phyloP scores from a whole-genome alignment of 2,797 vertebrate species.

The Bucorvus abyssinicus region DNA sequence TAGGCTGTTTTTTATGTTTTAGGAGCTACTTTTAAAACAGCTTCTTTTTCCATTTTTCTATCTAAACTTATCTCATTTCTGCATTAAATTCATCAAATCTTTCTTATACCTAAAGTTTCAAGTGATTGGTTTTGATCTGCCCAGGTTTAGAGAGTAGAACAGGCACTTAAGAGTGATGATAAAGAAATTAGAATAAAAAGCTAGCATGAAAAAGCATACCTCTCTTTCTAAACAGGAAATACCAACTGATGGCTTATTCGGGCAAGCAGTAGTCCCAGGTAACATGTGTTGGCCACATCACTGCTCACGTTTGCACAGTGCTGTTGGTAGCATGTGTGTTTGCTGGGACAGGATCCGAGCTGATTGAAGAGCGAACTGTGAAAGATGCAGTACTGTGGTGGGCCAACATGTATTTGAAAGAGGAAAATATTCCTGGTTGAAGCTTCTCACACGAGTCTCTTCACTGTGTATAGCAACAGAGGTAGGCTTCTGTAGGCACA shows the following conservation, averaged over 20 bases:
- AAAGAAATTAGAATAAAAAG: not conserved
- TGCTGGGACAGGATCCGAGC: not conserved
- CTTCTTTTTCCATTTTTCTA: fast-evolving
- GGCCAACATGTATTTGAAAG: not conserved
- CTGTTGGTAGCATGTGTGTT: fast-evolving
- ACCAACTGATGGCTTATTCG: not conserved
- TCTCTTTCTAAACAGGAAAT: not conserved
- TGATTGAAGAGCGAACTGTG: not conserved
- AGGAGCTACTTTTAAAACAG: not conserved
- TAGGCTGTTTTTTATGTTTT: not conserved
- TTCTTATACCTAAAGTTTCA: not conserved
- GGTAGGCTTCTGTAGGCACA: not conserved
- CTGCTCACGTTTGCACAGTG: fast-evolving
- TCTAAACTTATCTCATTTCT: not conserved
- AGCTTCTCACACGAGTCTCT: not conserved
- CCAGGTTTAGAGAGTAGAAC: not conserved
- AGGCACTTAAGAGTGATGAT: not conserved
- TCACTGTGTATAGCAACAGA: not conserved
- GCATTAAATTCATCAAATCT: not conserved
- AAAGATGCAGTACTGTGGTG: not conserved
- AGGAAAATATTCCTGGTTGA: not conserved
- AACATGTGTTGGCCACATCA: not conserved
- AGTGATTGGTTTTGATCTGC: not conserved
- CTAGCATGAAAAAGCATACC: not conserved
- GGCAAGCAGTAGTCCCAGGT: not conserved